Conservation (phyloP, 2,888 invertebrate species). For the Conchocele bisecta region DNA sequence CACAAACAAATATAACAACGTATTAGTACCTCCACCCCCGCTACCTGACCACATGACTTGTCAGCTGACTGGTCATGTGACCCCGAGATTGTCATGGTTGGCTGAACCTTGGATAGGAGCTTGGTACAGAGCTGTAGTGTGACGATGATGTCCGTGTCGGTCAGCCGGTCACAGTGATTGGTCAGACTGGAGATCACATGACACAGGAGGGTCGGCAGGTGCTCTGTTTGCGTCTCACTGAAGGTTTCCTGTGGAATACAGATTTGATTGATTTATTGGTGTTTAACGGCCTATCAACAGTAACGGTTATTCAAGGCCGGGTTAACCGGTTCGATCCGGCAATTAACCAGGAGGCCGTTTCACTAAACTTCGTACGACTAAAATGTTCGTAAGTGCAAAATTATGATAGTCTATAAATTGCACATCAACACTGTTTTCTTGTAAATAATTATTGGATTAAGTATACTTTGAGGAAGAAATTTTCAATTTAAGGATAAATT, state of each 20-base stretch:
- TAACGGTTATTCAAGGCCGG: no score
- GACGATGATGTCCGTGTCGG: conserved; percentile 87
- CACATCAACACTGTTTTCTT: no score
- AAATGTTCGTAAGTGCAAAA: no score
- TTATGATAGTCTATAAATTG: no score
- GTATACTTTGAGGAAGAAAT: no score
- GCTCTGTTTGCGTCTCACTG: conserved; percentile 90
- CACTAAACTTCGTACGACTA: no score
- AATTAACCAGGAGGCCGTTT: no score
- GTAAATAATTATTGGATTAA: no score
- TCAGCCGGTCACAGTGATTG: conserved; percentile 85
- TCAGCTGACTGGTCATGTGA: conserved; percentile 51
- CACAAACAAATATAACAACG: neutral
- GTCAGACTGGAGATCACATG: conserved; percentile 87
- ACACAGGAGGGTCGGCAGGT: conserved; percentile 90
- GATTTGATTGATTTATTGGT: no score
- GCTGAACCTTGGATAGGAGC: conserved; percentile 90
- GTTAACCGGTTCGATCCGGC: no score
- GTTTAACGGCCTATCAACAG: no score
- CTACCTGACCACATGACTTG: conserved; percentile 45
- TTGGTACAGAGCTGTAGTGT: conserved; percentile 89
- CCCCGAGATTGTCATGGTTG: conserved; percentile 81
- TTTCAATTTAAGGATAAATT: no score
- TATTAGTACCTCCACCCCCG: conserved; percentile 53
- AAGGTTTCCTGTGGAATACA: conserved; percentile 87